Evolutionary conservation across 2,888 invertebrate species (phyloP).

Genomic region (Anthophora plumipes): DNA sequence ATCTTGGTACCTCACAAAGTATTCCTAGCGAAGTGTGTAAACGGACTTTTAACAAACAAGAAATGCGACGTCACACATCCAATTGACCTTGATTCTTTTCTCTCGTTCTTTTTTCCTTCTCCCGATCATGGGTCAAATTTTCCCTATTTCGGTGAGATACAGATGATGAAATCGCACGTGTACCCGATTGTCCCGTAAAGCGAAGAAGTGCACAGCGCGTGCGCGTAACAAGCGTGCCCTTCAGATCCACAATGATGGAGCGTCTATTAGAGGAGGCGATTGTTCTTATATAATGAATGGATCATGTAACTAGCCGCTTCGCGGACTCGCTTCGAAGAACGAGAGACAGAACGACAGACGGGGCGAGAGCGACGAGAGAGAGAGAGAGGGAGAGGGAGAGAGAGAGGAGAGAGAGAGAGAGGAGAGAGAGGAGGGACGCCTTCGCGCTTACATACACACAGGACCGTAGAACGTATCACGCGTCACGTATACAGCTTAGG

Average conservation of each 20-base stretch:
- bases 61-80: not conserved
- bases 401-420: constrained; percentile 5
- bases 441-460: constrained; percentile 64
- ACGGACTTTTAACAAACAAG: not conserved
- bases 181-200: constrained; percentile 34
- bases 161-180: not conserved
- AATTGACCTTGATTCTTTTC: not conserved
- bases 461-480: constrained; percentile 49
- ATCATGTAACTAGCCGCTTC: constrained; percentile 83
- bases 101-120: not conserved
- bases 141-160: not conserved
- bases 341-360: constrained; percentile 53
- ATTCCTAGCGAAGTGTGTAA: too few species aligned
- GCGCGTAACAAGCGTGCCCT: constrained; percentile 77
- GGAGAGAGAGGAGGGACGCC: constrained; percentile 50
- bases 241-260: constrained; percentile 82
- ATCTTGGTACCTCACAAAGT: not conserved
- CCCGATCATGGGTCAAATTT: not conserved
- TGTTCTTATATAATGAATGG: constrained; percentile 84
- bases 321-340: constrained; percentile 66
- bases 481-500: constrained; percentile 75
- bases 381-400: constrained; percentile 17
- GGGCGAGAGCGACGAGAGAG: constrained; percentile 44
- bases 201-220: constrained; percentile 54
- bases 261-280: constrained; percentile 83